Evolutionary conservation across 2,113 vertebrate genomes (phyloP), one percentile per base, ranked within the genome.

Genomic region (Larimichthys polyactis): DNA sequence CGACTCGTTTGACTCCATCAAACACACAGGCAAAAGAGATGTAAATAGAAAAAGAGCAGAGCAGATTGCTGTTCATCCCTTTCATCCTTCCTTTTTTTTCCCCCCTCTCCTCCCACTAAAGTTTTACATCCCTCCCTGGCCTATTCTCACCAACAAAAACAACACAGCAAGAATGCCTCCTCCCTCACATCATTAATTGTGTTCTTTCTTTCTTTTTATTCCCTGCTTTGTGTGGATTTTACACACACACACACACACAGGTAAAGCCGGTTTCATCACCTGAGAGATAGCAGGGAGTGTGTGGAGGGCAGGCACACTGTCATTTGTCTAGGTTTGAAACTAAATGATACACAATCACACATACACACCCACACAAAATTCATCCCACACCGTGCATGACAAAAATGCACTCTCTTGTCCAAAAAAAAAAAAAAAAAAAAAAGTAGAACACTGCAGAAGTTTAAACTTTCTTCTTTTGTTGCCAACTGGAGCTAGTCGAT

Each of bases 1-100:
- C 10, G 16, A 88, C 71, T 88, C 48, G 48, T 88, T 90, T 81
- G 75, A 84, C 82, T 88, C 73, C 75, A 79, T 91, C 82, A 81
- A 62, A 77, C 12, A 0, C 54, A n/a, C 32, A 20, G 27, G 57
- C 29, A 48, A 68, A 75, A 75, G 36, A 84, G 49, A 74, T n/a
- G 51, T 8, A 83, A 71, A 79, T 1, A 9, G 29, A 40, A 19
- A 49, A 49, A 58, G 58, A 69, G 40, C 60, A 17, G 15, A 65
- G 43, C 43, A 29, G 65, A 67, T 4, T 40, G 48, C 4, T 10
- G 7, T 11, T 67, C 65, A 43, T 86, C 51, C 12, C 11, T 59
- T 76, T 60, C 59, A 32, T 51, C 40, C 19, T 32, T 52, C 11
- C 11, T 66, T 59, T 15, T 11, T 62, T 8, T 1, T 48, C 62